A percentile compares a stretch with the other conserved stretches of the same genome.
These are phyloP conservation scores for Lasioglossum lativentre DNA, from an alignment of 2,888 invertebrate genomes.

Conservation along the genomic window DNA sequence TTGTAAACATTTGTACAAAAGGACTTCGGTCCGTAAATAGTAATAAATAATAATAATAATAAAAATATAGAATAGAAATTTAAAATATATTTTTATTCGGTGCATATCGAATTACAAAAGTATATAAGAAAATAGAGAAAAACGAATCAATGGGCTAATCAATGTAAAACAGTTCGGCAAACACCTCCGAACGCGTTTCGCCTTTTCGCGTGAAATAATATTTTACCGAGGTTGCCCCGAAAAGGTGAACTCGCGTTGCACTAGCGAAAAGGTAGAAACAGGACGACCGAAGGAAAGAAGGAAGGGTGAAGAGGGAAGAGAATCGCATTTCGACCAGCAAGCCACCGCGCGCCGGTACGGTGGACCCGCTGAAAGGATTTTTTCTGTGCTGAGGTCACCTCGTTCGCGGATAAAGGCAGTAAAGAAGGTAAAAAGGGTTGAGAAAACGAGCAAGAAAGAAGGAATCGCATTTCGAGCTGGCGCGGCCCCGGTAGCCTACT, in stretches of 20 bases:
- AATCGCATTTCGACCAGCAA: conserved; percentile 5
- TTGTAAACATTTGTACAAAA: too few relatives aligned
- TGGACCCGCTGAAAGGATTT: neutral
- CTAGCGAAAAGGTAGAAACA: neutral
- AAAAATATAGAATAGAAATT: too few relatives aligned
- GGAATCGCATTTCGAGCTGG: neutral
- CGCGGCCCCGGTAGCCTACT: neutral
- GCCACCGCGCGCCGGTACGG: neutral
- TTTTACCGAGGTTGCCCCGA: neutral
- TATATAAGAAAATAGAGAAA: too few relatives aligned
- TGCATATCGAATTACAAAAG: too few relatives aligned
- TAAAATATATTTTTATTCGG: too few relatives aligned
- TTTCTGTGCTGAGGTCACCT: neutral
- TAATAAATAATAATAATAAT: too few relatives aligned
- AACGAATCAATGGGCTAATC: too few relatives aligned
- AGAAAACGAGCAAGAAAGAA: neutral
- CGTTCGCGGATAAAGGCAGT: neutral
- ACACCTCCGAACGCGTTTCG: too few relatives aligned
- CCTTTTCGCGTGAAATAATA: neutral
- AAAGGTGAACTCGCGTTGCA: neutral
- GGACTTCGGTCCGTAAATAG: too few relatives aligned
- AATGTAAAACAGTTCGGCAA: too few relatives aligned
- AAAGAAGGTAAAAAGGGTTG: conserved; percentile 13
- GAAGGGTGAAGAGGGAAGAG: neutral
- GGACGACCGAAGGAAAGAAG: neutral